phyloP scores from a whole-genome alignment of 2,888 invertebrate species.

The Platycheirus rosarum region DNA sequence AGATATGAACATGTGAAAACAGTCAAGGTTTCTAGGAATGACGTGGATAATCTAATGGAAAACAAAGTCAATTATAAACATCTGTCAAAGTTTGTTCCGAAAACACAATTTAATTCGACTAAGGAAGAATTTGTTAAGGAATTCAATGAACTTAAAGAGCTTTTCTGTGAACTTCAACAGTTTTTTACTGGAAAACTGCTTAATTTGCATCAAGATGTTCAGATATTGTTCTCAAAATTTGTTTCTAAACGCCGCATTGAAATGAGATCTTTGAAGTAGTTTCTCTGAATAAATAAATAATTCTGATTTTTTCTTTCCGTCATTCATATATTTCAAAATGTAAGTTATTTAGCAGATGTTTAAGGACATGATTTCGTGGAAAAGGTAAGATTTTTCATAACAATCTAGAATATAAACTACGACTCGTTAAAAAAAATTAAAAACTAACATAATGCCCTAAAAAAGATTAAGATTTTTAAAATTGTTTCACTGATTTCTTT shows the following conservation, averaged over 20 bases:
- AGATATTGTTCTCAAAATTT: slow-evolving; percentile 15
- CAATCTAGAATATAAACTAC: too few relatives aligned
- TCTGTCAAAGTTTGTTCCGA: slow-evolving; percentile 33
- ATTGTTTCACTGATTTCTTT: too few relatives aligned
- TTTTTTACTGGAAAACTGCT: slow-evolving; percentile 26
- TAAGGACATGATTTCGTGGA: too few relatives aligned
- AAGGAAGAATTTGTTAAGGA: slow-evolving; percentile 27
- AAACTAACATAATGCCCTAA: too few relatives aligned
- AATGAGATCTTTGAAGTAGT: slow-evolving; percentile 14
- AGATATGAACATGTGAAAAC: slow-evolving; percentile 56
- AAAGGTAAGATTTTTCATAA: too few relatives aligned
- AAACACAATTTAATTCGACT: not conserved
- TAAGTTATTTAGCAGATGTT: too few relatives aligned
- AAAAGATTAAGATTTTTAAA: too few relatives aligned
- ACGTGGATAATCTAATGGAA: slow-evolving; percentile 25
- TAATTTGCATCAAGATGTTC: slow-evolving; percentile 40
- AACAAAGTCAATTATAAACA: slow-evolving; percentile 50
- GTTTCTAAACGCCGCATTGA: slow-evolving; percentile 38
- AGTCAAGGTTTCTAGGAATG: slow-evolving; percentile 27
- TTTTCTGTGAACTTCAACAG: slow-evolving; percentile 46
- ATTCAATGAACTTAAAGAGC: slow-evolving; percentile 31
- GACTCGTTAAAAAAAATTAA: too few relatives aligned
- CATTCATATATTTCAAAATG: too few relatives aligned
- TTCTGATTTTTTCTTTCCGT: not conserved
- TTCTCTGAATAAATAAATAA: too few relatives aligned